Percentiles rank a stretch among this genome's conserved stretches.
Evolutionary conservation across 2,888 invertebrate genomes (phyloP).

Genomic region (Oligia strigilis): DNA sequence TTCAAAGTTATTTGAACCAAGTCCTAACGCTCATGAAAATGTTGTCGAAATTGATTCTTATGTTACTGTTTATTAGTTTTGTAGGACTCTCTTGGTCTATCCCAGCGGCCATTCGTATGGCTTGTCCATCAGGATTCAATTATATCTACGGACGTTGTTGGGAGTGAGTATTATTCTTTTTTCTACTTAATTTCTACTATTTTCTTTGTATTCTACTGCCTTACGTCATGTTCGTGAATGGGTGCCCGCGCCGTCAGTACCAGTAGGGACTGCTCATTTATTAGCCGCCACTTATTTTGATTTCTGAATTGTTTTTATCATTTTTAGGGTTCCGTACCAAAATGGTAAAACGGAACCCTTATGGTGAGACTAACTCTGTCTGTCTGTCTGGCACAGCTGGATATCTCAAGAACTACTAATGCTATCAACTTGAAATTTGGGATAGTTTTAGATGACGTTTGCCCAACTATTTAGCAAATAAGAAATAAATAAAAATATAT

Average conservation of each 20-base stretch:
- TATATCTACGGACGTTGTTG: not conserved
- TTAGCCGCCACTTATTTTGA: not conserved
- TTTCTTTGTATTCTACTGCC: not conserved
- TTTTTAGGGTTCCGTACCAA: too few relatives aligned
- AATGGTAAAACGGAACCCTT: too few relatives aligned
- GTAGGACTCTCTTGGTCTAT: conserved; percentile 11
- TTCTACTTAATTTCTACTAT: not conserved
- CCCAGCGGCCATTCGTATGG: not conserved
- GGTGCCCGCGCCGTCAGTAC: not conserved
- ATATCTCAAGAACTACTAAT: too few relatives aligned
- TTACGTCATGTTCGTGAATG: not conserved
- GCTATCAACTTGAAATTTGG: too few relatives aligned
- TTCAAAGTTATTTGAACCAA: not conserved
- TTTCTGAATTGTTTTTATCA: not conserved
- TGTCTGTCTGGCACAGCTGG: too few relatives aligned
- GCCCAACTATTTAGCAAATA: too few relatives aligned
- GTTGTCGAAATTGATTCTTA: conserved; percentile 1
- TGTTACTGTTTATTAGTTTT: conserved; percentile 10
- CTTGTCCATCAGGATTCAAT: not conserved
- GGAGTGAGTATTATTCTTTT: conserved; percentile 8
- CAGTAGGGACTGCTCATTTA: too few relatives aligned
- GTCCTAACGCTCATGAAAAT: not conserved
- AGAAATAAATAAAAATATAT: too few relatives aligned
- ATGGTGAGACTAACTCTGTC: too few relatives aligned
- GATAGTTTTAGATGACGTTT: too few relatives aligned